Evolutionary conservation across 2,113 vertebrate genomes (phyloP).

Genomic region (Epinephelus lanceolatus): DNA sequence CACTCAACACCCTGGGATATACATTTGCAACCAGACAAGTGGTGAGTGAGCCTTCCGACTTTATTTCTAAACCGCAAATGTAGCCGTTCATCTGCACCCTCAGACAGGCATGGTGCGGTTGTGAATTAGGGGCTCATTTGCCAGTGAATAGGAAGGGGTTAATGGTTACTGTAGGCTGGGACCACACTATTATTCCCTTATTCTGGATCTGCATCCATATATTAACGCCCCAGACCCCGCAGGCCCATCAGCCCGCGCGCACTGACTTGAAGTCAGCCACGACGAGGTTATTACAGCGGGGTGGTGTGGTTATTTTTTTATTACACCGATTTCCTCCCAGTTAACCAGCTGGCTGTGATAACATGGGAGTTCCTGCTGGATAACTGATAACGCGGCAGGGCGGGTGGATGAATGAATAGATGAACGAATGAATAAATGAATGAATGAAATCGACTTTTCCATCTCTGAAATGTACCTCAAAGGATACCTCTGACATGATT

Average conservation of each 20-base stretch:
- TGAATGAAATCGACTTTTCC: background rate
- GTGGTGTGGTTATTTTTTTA: conserved; percentile 28
- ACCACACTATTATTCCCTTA: conserved; percentile 23
- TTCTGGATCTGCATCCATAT: conserved; percentile 20
- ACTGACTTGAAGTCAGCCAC: conserved; percentile 10
- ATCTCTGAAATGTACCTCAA: background rate
- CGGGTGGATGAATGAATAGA: background rate
- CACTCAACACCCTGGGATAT: conserved; percentile 29
- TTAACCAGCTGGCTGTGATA: background rate
- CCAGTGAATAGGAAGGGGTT: conserved; percentile 46
- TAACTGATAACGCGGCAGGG: background rate
- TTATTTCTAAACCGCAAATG: background rate
- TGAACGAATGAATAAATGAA: conserved; percentile 35
- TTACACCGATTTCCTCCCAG: conserved; percentile 51
- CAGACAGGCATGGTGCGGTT: conserved; percentile 44
- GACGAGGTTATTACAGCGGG: background rate
- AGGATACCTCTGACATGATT: conserved; percentile 34
- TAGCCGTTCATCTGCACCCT: conserved; percentile 6
- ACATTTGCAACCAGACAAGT: conserved; percentile 16
- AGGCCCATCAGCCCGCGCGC: conserved; percentile 34
- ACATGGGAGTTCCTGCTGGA: background rate
- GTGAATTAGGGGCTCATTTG: conserved; percentile 36
- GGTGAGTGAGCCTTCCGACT: conserved; percentile 61
- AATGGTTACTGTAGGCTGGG: conserved; percentile 48
- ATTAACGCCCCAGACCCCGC: background rate